These are phyloP conservation scores for Crypturellus undulatus DNA, from an alignment of 2,113 vertebrate genomes.

Conservation along the genomic window DNA sequence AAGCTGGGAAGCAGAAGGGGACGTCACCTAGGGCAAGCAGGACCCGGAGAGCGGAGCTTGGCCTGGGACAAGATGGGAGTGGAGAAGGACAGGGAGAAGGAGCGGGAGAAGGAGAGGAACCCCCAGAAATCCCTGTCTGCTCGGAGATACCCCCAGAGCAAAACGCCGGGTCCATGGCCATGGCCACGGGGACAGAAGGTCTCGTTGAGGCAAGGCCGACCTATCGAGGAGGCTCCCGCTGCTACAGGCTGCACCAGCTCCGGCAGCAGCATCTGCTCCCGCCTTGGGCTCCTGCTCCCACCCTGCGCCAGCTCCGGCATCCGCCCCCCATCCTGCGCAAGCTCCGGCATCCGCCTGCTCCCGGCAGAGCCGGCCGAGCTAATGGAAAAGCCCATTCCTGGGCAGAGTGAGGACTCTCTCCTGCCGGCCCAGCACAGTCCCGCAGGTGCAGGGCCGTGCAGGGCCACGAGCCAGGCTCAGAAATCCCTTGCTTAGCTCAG, in stretches of 20 bases:
- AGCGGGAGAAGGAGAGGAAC: neutral
- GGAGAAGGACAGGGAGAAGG: neutral
- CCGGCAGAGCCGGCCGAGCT: neutral
- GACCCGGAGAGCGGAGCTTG: neutral
- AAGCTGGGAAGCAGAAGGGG: neutral
- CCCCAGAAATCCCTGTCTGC: neutral
- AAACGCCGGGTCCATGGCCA: neutral
- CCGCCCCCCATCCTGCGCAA: accelerated
- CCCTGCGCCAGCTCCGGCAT: neutral
- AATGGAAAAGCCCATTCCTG: neutral
- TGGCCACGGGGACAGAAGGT: neutral
- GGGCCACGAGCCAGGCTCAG: neutral
- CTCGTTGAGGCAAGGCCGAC: neutral
- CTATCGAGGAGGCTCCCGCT: neutral
- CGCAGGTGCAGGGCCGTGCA: neutral
- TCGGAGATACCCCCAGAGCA: accelerated
- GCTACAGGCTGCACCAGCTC: accelerated
- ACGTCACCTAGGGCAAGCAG: neutral
- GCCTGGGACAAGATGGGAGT: neutral
- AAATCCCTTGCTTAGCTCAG: neutral
- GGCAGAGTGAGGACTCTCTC: neutral
- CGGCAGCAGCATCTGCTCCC: neutral
- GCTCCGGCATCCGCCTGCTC: neutral
- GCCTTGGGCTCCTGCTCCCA: accelerated
- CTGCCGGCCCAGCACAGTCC: neutral